phyloP scores from a whole-genome alignment of 2,113 vertebrate genomes.

The Gallinago media region DNA sequence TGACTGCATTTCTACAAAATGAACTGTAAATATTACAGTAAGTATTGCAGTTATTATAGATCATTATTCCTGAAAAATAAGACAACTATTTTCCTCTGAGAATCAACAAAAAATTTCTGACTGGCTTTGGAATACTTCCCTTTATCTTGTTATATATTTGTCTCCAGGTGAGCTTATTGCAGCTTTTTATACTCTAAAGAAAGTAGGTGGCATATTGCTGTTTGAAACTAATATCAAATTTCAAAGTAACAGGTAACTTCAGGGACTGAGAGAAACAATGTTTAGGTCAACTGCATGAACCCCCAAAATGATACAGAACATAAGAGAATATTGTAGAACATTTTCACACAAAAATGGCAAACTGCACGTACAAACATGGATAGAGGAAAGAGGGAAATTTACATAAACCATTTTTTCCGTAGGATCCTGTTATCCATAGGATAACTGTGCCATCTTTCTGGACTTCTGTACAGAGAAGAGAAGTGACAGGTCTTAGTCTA shows the following conservation, averaged over 20 bases:
- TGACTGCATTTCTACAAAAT: neutral
- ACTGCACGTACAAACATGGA: neutral
- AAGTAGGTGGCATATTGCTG: neutral
- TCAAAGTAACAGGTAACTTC: neutral
- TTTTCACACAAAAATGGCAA: neutral
- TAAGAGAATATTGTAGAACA: neutral
- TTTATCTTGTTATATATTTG: neutral
- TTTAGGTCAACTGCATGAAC: neutral
- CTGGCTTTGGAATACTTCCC: neutral
- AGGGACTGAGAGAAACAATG: neutral
- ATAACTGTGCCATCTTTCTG: neutral
- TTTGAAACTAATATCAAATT: neutral
- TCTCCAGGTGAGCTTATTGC: neutral
- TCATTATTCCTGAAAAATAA: neutral
- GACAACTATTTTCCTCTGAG: neutral
- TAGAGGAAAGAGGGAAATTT: neutral
- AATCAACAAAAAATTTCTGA: constrained; percentile 2
- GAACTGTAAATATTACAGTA: neutral
- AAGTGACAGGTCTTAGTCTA: neutral
- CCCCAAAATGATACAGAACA: neutral
- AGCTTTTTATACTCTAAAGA: neutral
- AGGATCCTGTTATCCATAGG: neutral
- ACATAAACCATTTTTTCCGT: neutral
- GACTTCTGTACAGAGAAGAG: neutral
- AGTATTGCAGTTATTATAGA: neutral